phyloP scores from a whole-genome alignment of 1,140 invertebrate genomes.

The Hesperophylax magnus region DNA sequence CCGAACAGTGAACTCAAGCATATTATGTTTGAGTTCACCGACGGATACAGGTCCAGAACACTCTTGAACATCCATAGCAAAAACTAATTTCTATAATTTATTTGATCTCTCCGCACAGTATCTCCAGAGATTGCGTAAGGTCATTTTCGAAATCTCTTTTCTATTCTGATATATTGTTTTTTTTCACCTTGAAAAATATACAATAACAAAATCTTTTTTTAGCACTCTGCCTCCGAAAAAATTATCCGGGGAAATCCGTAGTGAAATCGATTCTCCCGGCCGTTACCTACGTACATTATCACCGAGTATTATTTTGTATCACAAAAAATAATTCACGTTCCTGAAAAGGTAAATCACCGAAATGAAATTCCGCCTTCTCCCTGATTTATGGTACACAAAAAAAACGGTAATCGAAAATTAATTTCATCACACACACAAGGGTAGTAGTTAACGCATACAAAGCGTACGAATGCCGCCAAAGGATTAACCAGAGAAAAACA shows the following conservation, averaged over 20 bases:
- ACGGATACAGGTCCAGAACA: no score
- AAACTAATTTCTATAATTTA: no score
- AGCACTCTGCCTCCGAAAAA: background rate
- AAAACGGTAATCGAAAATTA: conserved; percentile 40
- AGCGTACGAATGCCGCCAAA: conserved; percentile 6
- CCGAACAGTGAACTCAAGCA: no score
- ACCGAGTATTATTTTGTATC: conserved; percentile 17
- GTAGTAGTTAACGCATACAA: background rate
- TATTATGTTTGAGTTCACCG: no score
- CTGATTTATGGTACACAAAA: conserved; percentile 28
- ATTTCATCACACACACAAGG: conserved; percentile 22
- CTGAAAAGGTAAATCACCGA: conserved; percentile 28
- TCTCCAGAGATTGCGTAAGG: no score
- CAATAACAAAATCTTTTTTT: no score
- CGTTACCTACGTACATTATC: background rate
- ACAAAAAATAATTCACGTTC: conserved; percentile 39
- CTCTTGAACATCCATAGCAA: no score
- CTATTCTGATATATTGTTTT: no score
- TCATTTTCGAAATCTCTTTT: no score
- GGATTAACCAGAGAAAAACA: conserved; percentile 20
- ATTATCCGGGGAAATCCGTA: conserved; percentile 5
- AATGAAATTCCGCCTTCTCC: conserved; percentile 23
- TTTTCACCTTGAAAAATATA: no score
- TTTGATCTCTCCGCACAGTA: no score
- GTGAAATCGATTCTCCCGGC: background rate